Base-by-base conservation (phyloP, 2,797 vertebrate genomes). In the Streptopelia turtur region DNA sequence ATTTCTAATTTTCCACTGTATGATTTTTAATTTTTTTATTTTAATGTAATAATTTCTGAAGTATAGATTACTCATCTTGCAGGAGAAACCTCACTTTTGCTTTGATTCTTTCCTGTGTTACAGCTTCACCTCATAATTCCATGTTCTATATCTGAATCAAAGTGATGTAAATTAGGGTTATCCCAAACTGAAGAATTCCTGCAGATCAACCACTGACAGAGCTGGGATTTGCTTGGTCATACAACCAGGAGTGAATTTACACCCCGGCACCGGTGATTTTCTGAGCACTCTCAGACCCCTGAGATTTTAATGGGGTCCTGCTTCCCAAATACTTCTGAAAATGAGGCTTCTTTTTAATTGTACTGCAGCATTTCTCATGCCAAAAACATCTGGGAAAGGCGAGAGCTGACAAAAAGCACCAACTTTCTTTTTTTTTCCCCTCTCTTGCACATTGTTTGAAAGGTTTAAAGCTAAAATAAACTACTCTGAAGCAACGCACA, bases 391-490 rank as follows among this genome's bases (percentile, higher is more conserved):
- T 89, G 91, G 35, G 88, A 94, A 93, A 80, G 41, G 39, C 18
- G 0, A 84, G 75, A 84, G 71, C 64, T 84, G 71, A 93, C 80
- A 87, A 79, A 94, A 94, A 28, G 6, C 55, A 83, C 5, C 21
- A 45, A 59, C 60, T 14, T 50, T 60, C 82, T 77, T 66, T 69
- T 35, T 56, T 82, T 23, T 33, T 33, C 39, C 43, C 82, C 49
- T 81, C 83, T 87, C 52, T 72, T 47, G 55, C 30, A 55, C 90
- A 92, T 94, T 96, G 91, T 96, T 95, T 96, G 78, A 90, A 93
- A 95, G 86, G 52, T 93, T 95, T 95, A 92, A 94, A 89, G 83
- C 83, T 96, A 96, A 95, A 96, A 90, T 95, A 96, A 96, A 96
- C 91, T 93, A 53, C 63, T 96, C 87, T 68, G 75, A 85, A 96